Evolutionary conservation across 2,113 vertebrate species (phyloP).

Genomic region (Pampusana beccarii): DNA sequence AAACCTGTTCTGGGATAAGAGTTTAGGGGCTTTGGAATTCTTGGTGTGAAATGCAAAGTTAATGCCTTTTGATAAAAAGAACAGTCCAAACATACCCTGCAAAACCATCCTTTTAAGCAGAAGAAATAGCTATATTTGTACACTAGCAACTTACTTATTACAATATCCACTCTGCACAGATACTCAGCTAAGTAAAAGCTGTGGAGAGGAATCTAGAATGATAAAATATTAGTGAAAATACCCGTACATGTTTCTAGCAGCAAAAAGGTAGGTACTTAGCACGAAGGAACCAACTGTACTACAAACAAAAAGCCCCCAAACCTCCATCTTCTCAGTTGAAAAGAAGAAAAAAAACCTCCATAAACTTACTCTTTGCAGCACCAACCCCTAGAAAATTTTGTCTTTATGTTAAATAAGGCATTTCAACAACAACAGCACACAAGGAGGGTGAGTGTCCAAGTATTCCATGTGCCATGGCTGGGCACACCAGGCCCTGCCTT

Average conservation of each 20-base stretch:
- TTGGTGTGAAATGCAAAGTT: neutral
- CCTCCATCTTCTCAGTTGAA: neutral
- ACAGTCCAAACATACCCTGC: neutral
- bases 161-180: neutral
- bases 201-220: neutral
- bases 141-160: neutral
- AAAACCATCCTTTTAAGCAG: neutral
- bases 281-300: neutral
- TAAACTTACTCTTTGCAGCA: neutral
- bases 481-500: neutral
- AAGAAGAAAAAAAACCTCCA: neutral
- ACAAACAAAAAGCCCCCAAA: neutral
- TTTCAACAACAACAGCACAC: neutral
- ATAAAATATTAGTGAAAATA: neutral
- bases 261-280: neutral
- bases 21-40: neutral
- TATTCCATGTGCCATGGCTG: fast-evolving
- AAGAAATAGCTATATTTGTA: neutral
- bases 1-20: conserved; percentile 5
- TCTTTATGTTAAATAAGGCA: neutral
- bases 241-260: neutral
- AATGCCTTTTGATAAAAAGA: neutral
- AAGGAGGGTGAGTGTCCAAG: fast-evolving
- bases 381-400: neutral
- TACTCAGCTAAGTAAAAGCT: neutral